Evolutionary conservation across 2,113 vertebrate species (phyloP), one percentile per base, ranked within the genome.

Genomic region (Hippocampus guttulatus): DNA sequence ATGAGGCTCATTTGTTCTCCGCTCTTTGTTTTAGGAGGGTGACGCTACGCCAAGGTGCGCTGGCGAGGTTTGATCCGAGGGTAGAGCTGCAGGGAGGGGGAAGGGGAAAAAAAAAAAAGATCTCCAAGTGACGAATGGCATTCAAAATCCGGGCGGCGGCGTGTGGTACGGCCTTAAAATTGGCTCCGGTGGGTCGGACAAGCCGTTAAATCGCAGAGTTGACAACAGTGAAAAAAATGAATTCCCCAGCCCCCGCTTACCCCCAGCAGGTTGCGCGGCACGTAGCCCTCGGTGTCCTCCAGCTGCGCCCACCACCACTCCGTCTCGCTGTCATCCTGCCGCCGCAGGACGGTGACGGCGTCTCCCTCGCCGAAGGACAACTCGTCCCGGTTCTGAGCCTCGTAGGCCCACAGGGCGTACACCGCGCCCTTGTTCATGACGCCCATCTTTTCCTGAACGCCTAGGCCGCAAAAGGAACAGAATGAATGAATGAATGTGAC

Each of bases 271-370:
- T 98, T 99, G 85, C 94, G 95, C 81, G 97, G 97, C 79, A 96
- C 94, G 0, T 97, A 99, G 87, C 96, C 97, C 87, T 99, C 97
- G 52, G 90, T 94, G 69, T 97, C 94, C 1, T 94, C 95, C 0
- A 96, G 94, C 55, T 92, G 94, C 0, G 95, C 95, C 97, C 97
- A 98, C 97, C 97, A 99, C 97, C 97, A 99, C 54, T 98, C 95
- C 0, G 96, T 98, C 78, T 99, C 96, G 0, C 78, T 92, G 74
- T 98, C 96, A 1, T 99, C 96, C 74, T 96, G 95, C 63, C 96
- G 94, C 38, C 94, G 89, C 51, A 98, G 87, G 21, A 98, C 82
- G 14, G 94, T 96, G 73, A 99, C 91, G 81, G 95, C 92, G 15
- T 99, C 96, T 0, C 96, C 96, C 79, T 99, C 96, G 0, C 86